Evolutionary conservation across 2,113 vertebrate species (phyloP).

Genomic region (Lycaon pictus): DNA sequence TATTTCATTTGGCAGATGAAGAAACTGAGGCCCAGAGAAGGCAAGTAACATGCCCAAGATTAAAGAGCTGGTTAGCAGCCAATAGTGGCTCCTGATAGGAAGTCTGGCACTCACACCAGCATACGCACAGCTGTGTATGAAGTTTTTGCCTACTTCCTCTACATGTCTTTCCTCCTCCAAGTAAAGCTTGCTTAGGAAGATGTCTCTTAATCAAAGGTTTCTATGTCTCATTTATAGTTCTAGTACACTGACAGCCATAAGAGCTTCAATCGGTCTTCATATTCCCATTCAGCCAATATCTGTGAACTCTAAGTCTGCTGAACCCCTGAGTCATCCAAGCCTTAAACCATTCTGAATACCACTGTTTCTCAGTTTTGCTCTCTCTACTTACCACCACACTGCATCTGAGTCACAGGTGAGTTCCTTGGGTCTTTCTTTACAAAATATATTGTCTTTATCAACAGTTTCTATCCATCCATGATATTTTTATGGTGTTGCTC

Average conservation of each 20-base stretch:
- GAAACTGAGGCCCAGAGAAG: not conserved
- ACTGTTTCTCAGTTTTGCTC: not conserved
- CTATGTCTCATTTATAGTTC: constrained; percentile 30
- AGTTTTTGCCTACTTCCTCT: not conserved
- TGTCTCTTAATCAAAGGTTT: constrained; percentile 21
- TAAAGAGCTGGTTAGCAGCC: not conserved
- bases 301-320: not conserved
- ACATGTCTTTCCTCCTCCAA: not conserved
- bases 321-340: constrained; percentile 19
- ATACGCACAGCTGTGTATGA: not conserved
- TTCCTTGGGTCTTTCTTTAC: constrained; percentile 53
- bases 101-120: not conserved
- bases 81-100: not conserved
- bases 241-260: constrained; percentile 14
- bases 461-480: constrained; percentile 46
- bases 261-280: constrained; percentile 24
- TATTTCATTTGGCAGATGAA: not conserved
- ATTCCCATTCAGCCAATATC: not conserved
- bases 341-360: constrained; percentile 21
- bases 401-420: not conserved
- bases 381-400: not conserved
- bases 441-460: constrained; percentile 38
- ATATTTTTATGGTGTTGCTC: constrained; percentile 41
- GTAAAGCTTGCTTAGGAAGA: constrained; percentile 25
- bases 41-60: not conserved